Percentiles rank a stretch among this genome's conserved stretches.
These are phyloP conservation scores for Diarsia brunnea DNA, from an alignment of 2,888 invertebrate species.

Conservation along the genomic window DNA sequence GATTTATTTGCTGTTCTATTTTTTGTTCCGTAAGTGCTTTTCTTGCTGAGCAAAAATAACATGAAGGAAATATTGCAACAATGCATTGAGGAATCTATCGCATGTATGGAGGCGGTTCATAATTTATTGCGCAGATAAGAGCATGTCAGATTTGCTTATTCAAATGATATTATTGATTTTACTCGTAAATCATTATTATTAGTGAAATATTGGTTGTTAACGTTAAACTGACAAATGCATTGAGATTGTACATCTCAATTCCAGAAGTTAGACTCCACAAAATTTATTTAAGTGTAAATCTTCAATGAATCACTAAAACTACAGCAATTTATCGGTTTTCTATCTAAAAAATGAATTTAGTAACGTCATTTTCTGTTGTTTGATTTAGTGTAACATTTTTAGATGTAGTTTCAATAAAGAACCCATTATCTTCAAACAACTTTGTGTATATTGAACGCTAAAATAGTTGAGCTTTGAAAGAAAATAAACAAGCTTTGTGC, in stretches of 20 bases:
- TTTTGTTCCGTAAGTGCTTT: conserved; percentile 46
- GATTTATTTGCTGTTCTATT: conserved; percentile 43
- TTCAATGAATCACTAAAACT: conserved; percentile 8
- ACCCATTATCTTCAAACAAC: conserved; percentile 28
- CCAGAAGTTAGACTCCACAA: conserved; percentile 10
- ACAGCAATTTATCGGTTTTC: conserved; percentile 24
- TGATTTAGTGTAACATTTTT: conserved; percentile 29
- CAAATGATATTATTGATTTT: conserved; percentile 49
- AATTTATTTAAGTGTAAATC: conserved; percentile 29
- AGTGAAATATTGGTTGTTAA: conserved; percentile 48
- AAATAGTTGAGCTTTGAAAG: conserved; percentile 33
- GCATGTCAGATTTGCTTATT: conserved; percentile 60
- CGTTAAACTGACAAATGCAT: conserved; percentile 45
- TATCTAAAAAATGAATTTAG: not conserved
- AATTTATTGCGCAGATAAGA: conserved; percentile 60
- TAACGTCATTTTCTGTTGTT: conserved; percentile 3
- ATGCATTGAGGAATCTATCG: conserved; percentile 57
- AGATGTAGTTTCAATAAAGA: conserved; percentile 29
- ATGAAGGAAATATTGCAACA: conserved; percentile 48
- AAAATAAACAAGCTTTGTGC: conserved; percentile 36
- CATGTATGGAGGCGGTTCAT: conserved; percentile 33
- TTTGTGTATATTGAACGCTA: conserved; percentile 13
- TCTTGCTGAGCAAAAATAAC: conserved; percentile 44
- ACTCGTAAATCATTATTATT: conserved; percentile 48
- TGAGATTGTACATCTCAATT: conserved; percentile 22